Percentiles rank a stretch among this genome's conserved stretches.
These are phyloP conservation scores for Pinctada fucata DNA, from an alignment of 2,888 invertebrate genomes.

Conservation along the genomic window DNA sequence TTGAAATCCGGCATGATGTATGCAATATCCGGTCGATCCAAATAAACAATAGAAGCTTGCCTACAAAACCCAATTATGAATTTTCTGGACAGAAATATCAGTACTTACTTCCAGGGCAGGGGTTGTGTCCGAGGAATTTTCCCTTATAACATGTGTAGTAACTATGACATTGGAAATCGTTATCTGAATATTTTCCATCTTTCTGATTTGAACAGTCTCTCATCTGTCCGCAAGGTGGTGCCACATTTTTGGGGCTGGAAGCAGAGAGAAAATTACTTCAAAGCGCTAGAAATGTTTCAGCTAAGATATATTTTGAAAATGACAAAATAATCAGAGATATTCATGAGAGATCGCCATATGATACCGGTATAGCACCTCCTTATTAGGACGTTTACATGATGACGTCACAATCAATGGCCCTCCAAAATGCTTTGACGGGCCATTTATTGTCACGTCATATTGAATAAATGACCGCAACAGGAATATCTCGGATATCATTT, in stretches of 20 bases:
- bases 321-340: not conserved
- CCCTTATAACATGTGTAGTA: slow-evolving; percentile 62
- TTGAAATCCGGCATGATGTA: no score
- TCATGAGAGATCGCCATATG: not conserved
- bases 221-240: slow-evolving; percentile 55
- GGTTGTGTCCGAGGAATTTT: slow-evolving; percentile 61
- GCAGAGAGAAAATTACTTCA: not conserved
- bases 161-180: slow-evolving; percentile 48
- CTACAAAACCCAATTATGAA: no score
- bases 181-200: slow-evolving; percentile 61
- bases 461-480: no score
- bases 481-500: no score
- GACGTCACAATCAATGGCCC: no score
- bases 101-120: slow-evolving; percentile 56
- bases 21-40: no score
- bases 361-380: no score
- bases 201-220: slow-evolving; percentile 55
- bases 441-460: no score
- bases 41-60: no score
- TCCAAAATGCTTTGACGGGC: no score
- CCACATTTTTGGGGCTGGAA: slow-evolving; percentile 45
- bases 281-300: not conserved
- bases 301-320: not conserved
- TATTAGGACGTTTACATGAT: no score
- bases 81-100: no score